These are phyloP conservation scores for Pteronura brasiliensis DNA, from an alignment of 2,113 vertebrate genomes.

Conservation along the genomic window DNA sequence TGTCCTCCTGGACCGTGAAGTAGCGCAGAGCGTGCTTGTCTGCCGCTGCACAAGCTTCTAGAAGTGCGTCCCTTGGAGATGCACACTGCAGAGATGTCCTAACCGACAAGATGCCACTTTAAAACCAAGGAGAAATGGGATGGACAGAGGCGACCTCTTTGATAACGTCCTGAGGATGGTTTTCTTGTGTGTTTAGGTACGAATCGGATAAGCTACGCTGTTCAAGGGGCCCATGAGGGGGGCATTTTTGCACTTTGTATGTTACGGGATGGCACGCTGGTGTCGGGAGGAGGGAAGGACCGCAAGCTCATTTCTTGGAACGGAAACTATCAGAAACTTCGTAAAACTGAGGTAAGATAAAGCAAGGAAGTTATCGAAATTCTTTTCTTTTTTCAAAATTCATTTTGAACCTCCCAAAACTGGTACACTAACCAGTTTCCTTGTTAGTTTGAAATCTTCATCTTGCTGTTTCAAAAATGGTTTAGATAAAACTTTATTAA, in stretches of 20 bases:
- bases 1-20: fast-evolving
- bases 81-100: not conserved
- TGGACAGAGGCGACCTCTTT: not conserved
- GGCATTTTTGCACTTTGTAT: constrained; percentile 98
- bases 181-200: constrained; percentile 86
- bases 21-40: fast-evolving
- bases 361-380: fast-evolving
- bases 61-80: not conserved
- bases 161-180: not conserved
- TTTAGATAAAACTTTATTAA: not conserved
- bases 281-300: constrained; percentile 97
- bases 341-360: constrained; percentile 90
- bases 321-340: constrained; percentile 93
- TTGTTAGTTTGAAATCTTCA: not conserved
- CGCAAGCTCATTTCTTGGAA: constrained; percentile 95
- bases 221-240: constrained; percentile 96
- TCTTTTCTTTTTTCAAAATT: not conserved
- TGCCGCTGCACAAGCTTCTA: not conserved
- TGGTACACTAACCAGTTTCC: not conserved
- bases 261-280: constrained; percentile 93
- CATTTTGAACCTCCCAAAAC: not conserved
- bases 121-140: not conserved
- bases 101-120: fast-evolving
- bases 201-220: constrained; percentile 94
- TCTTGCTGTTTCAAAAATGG: not conserved